phyloP scores from a whole-genome alignment of 2,113 vertebrate species.

The Chionomys nivalis region DNA sequence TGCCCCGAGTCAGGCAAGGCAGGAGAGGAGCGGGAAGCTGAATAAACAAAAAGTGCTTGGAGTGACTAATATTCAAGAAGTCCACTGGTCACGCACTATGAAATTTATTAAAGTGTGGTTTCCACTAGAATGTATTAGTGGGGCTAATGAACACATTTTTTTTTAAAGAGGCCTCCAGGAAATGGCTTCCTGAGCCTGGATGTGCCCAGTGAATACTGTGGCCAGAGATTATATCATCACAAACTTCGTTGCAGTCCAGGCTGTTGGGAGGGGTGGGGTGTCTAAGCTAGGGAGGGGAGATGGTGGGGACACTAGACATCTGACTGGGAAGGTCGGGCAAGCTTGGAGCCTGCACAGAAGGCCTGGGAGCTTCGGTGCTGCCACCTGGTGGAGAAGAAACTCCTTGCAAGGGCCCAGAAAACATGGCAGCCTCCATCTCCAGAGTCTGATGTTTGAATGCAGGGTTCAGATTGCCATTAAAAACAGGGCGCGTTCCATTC shows the following conservation, averaged over 20 bases:
- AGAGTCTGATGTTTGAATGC: background rate
- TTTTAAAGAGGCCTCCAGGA: conserved; percentile 75
- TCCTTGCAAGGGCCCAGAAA: background rate
- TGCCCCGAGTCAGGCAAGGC: conserved; percentile 74
- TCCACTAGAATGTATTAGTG: conserved; percentile 82
- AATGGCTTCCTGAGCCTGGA: conserved; percentile 79
- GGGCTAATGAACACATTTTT: conserved; percentile 77
- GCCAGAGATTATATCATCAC: conserved; percentile 64
- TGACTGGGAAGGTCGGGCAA: background rate
- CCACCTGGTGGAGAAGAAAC: conserved; percentile 63
- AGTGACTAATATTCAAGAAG: conserved; percentile 87
- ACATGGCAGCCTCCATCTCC: background rate
- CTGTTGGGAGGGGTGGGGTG: background rate
- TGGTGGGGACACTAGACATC: background rate
- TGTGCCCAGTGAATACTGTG: conserved; percentile 67
- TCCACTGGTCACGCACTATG: conserved; percentile 83
- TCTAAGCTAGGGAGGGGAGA: background rate
- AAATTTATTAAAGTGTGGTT: conserved; percentile 87
- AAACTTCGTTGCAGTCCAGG: conserved; percentile 59
- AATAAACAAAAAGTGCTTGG: conserved; percentile 82
- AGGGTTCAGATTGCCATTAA: background rate
- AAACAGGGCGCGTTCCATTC: rapidly evolving
- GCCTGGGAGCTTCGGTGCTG: conserved; percentile 5
- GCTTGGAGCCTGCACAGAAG: background rate
- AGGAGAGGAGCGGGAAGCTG: conserved; percentile 71